Percentiles rank a stretch among this genome's conserved stretches.
These are phyloP conservation scores for Galaxias olidus DNA, from an alignment of 2,797 vertebrate genomes.

Conservation along the genomic window DNA sequence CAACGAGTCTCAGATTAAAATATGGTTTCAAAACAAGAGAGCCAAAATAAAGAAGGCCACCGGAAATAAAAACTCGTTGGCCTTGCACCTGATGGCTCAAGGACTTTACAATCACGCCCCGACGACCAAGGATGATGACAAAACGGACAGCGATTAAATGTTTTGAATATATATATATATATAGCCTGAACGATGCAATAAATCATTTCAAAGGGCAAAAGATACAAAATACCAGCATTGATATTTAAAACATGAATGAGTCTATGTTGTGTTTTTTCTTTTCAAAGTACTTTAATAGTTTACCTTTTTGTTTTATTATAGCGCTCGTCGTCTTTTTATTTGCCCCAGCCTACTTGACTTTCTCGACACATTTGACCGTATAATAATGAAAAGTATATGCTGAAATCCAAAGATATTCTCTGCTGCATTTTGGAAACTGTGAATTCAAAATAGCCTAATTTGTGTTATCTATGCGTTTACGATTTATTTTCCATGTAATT, in stretches of 20 bases:
- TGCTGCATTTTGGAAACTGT: constrained; percentile 88
- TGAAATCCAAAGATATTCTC: constrained; percentile 93
- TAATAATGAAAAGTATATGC: constrained; percentile 75
- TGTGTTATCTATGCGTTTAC: constrained; percentile 62
- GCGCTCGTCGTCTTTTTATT: constrained; percentile 49
- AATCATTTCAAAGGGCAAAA: constrained; percentile 81
- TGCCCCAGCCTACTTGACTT: constrained; percentile 71
- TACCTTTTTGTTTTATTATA: constrained; percentile 35
- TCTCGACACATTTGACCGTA: constrained; percentile 60
- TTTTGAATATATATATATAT: constrained; percentile 3
- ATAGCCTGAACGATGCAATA: constrained; percentile 78
- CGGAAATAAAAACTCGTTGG: constrained; percentile 84
- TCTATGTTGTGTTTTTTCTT: constrained; percentile 77
- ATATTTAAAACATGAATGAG: constrained; percentile 72
- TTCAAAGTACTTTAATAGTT: constrained; percentile 67
- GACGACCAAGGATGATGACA: constrained; percentile 78
- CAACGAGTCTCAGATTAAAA: constrained; percentile 93
- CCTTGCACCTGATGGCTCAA: constrained; percentile 86
- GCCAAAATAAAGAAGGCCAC: constrained; percentile 93
- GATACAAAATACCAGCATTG: constrained; percentile 87
- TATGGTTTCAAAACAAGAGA: constrained; percentile 94
- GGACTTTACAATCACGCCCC: constrained; percentile 90
- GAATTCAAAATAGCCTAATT: constrained; percentile 72
- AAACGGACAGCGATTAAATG: constrained; percentile 87
- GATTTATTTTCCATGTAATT: constrained; percentile 62